Base-by-base conservation (phyloP, 92 coral and sea anemone species). In the Epizoanthus ramosus region DNA sequence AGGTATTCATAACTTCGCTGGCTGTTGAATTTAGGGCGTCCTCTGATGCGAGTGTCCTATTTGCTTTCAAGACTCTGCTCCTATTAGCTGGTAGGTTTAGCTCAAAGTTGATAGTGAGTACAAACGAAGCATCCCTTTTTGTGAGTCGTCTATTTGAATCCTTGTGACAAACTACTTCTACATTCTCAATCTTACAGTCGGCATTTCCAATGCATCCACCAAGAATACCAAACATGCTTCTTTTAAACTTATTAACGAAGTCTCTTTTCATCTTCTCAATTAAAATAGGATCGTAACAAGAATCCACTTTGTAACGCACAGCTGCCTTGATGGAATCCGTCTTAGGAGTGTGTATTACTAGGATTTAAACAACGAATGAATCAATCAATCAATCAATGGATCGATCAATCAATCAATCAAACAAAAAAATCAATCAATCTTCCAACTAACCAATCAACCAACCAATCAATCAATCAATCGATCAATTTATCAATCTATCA, bases 71-170 rank as follows among this genome's bases (percentile, higher is more conserved):
- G 39, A 65, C 8, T 7, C 43, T 65, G 70, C 19, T 18, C 28
- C 3, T 25, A 18, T 65, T 65, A 12, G 70, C 39, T 16, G 70
- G 70, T 65, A 65, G 14, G 70, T 65, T 76, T 57, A 76, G 5
- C 53, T 76, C 81, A 23, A 76, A 76, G 37, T 76, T n/a, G 60
- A 76, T 59, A 22, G 69, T 33, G 16, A 76, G n/a, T 41, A 76
- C 81, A 54, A 58, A 76, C 0, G 63, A 5, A 33, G n/a, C 9
- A 19, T 19, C 47, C 23, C 81, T 76, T 68, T 60, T 76, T 35
- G 39, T 76, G n/a, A 59, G 41, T 12, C 81, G 81, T 3, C 54
- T 18, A 19, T 37, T 37, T 9, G 35, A 18, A 35, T 76, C 57
- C 69, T n/a, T 76, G 68, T 39, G 41, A 56, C 81, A 76, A 57